Conservation (phyloP, 2,888 invertebrate species). For the Apeira syringaria region DNA sequence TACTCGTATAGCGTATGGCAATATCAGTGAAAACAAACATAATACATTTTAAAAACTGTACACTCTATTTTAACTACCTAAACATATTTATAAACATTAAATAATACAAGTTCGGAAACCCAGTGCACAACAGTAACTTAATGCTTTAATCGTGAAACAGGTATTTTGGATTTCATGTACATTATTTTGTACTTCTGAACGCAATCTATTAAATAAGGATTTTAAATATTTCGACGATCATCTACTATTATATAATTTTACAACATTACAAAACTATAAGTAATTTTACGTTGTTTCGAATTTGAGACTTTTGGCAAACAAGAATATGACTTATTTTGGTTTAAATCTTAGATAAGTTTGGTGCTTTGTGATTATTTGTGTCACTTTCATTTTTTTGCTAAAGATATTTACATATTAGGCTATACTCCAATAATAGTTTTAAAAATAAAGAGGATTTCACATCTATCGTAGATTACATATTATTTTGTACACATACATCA, state of each 20-base stretch:
- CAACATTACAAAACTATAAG: conserved; percentile 31
- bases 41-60: conserved; percentile 18
- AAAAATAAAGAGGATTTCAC: too few species aligned
- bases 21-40: conserved; percentile 1
- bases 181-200: conserved; percentile 62
- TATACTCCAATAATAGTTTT: too few species aligned
- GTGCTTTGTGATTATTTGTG: too few species aligned
- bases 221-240: conserved; percentile 45
- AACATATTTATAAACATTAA: conserved; percentile 35
- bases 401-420: too few species aligned
- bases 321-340: conserved; percentile 6
- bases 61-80: conserved; percentile 29
- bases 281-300: conserved; percentile 15
- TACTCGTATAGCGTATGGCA: conserved; percentile 13
- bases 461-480: too few species aligned
- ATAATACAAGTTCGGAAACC: conserved; percentile 29
- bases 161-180: conserved; percentile 77
- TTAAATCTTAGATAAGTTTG: too few species aligned
- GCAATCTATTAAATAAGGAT: conserved; percentile 48
- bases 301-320: conserved; percentile 8
- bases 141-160: conserved; percentile 81
- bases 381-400: too few species aligned
- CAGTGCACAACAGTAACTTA: conserved; percentile 71
- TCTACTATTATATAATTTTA: conserved; percentile 46
- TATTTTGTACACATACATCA: too few species aligned